A percentile compares a stretch with the other conserved stretches of the same genome.
Conservation (phyloP, 2,113 vertebrate genomes). For the Melanerpes aurifrons region DNA sequence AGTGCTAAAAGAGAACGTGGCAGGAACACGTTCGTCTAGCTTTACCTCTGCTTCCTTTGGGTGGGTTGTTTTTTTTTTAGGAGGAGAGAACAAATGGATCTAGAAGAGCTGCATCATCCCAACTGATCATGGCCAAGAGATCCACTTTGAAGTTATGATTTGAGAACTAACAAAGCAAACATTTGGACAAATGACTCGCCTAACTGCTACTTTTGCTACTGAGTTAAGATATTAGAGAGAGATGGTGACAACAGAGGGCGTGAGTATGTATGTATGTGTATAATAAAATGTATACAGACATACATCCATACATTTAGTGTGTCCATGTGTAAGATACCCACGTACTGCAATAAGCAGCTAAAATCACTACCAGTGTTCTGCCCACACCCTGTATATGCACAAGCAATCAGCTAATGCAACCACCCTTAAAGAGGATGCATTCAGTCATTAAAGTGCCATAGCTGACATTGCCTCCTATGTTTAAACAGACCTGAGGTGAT, state of each 20-base stretch:
- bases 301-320: neutral
- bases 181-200: conserved; percentile 18
- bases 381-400: neutral
- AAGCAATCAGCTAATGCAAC: neutral
- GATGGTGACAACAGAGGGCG: neutral
- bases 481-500: neutral
- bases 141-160: neutral
- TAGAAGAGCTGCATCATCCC: neutral
- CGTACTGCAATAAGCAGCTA: neutral
- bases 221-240: neutral
- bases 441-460: conserved; percentile 10
- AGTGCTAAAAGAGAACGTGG: conserved; percentile 19
- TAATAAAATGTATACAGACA: conserved; percentile 20
- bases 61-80: neutral
- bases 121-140: neutral
- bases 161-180: neutral
- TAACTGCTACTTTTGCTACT: conserved; percentile 7
- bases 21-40: neutral
- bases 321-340: neutral
- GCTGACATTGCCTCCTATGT: neutral
- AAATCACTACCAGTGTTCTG: neutral
- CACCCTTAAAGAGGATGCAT: neutral
- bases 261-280: conserved; percentile 45
- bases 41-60: conserved; percentile 53
- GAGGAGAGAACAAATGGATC: conserved; percentile 14